Conservation (phyloP, 2,113 vertebrate genomes). For the Aramus guarauna region DNA sequence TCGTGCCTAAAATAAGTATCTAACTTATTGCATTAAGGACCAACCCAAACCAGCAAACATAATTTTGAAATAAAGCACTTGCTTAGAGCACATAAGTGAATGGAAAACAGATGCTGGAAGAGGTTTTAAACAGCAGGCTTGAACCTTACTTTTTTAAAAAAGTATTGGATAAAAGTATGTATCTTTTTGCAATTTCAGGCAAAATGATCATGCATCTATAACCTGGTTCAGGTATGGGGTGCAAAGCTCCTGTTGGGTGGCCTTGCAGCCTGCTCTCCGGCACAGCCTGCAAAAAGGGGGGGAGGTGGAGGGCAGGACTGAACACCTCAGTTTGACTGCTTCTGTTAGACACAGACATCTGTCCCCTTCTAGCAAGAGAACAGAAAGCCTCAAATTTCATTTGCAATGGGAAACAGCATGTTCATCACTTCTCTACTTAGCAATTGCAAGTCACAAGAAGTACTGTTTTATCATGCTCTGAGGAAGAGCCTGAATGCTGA, state of each 20-base stretch:
- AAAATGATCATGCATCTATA: neutral
- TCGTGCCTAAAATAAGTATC: neutral
- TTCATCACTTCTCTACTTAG: neutral
- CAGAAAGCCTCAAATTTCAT: neutral
- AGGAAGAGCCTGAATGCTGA: fast-evolving
- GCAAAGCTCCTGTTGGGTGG: neutral
- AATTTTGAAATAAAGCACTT: neutral
- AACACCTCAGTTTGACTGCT: neutral
- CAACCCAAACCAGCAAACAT: neutral
- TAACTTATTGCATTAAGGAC: neutral
- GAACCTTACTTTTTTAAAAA: neutral
- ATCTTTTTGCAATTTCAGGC: neutral
- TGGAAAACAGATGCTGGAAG: neutral
- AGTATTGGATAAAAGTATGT: fast-evolving
- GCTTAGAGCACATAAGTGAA: neutral
- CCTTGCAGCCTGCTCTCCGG: neutral
- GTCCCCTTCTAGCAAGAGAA: neutral
- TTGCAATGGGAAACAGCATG: neutral
- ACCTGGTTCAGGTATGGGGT: neutral
- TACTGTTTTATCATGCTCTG: neutral
- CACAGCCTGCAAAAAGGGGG: neutral
- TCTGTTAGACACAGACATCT: neutral
- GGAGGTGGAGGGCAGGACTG: neutral
- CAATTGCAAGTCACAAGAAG: neutral
- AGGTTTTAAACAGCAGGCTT: neutral